These are phyloP conservation scores for Melanostoma scalare DNA, from an alignment of 2,888 invertebrate species.

Conservation along the genomic window DNA sequence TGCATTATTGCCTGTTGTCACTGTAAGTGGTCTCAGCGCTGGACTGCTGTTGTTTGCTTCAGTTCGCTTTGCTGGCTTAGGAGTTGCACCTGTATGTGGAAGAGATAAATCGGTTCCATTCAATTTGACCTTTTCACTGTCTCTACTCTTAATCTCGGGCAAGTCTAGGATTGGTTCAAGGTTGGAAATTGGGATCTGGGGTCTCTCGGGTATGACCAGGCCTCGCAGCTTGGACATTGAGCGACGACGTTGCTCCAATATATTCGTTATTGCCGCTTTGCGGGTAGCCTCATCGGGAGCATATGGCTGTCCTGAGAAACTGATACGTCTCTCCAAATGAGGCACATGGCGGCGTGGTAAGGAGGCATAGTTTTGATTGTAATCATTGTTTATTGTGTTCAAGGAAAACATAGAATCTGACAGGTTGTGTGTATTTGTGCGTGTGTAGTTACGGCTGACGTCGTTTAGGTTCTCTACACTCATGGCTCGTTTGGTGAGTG, in stretches of 20 bases:
- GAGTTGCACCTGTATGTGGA: conserved; percentile 74
- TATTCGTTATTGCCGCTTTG: conserved; percentile 87
- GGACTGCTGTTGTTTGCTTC: conserved; percentile 56
- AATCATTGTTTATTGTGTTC: conserved; percentile 78
- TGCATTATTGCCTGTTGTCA: conserved; percentile 76
- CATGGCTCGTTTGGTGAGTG: conserved; percentile 83
- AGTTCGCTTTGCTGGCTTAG: conserved; percentile 74
- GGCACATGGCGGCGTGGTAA: conserved; percentile 74
- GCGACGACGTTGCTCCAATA: conserved; percentile 91
- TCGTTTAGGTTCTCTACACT: conserved; percentile 84
- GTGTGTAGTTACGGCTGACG: conserved; percentile 76
- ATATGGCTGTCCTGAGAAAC: conserved; percentile 80
- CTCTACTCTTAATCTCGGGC: conserved; percentile 91
- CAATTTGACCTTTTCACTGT: conserved; percentile 83
- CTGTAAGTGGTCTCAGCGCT: conserved; percentile 74
- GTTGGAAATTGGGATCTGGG: conserved; percentile 81
- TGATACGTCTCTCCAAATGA: conserved; percentile 79
- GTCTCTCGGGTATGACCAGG: conserved; percentile 92
- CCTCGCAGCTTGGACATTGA: conserved; percentile 93
- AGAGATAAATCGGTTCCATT: conserved; percentile 76
- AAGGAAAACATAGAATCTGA: conserved; percentile 81
- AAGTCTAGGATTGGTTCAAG: conserved; percentile 87
- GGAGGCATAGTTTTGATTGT: conserved; percentile 77
- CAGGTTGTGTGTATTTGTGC: conserved; percentile 77
- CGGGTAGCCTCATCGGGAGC: conserved; percentile 82